A percentile compares a stretch with the other conserved stretches of the same genome.
Conservation (phyloP, 2,797 vertebrate species). For the Pseudochromis fuscus region DNA sequence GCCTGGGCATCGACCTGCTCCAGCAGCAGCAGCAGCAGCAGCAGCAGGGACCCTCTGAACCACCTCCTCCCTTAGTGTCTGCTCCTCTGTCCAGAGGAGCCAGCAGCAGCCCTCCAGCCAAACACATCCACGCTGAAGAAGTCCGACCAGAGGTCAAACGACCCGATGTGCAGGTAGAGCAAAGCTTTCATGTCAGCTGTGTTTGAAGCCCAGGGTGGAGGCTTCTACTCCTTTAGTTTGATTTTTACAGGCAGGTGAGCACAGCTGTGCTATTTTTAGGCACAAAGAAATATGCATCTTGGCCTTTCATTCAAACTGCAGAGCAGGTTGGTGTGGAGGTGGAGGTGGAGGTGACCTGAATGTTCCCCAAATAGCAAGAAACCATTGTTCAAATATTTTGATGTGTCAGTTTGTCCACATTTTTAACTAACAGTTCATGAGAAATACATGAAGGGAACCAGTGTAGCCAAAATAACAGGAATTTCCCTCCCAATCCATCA, state of each 20-base stretch:
- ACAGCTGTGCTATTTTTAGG: conserved; percentile 13
- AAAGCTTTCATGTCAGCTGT: neutral
- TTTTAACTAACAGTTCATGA: neutral
- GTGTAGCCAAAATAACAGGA: conserved; percentile 4
- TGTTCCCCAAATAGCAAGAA: neutral
- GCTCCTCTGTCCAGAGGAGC: conserved; percentile 60
- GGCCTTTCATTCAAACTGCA: conserved; percentile 3
- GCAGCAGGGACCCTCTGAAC: conserved; percentile 76
- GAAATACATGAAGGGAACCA: neutral
- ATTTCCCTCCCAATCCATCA: neutral
- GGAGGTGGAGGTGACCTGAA: conserved; percentile 3
- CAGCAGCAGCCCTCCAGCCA: conserved; percentile 75
- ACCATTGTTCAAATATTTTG: conserved; percentile 2
- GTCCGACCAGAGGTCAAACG: conserved; percentile 73
- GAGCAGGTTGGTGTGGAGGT: neutral
- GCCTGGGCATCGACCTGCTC: conserved; percentile 85
- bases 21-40: no score
- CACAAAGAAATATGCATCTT: conserved; percentile 29
- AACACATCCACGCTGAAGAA: conserved; percentile 70
- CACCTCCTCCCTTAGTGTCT: conserved; percentile 58
- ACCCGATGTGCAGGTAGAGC: conserved; percentile 73
- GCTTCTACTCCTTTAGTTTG: neutral
- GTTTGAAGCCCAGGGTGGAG: neutral
- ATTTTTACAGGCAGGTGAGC: neutral
- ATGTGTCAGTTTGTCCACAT: neutral